Conservation (phyloP, 1,140 invertebrate genomes). For the Mya arenaria region DNA sequence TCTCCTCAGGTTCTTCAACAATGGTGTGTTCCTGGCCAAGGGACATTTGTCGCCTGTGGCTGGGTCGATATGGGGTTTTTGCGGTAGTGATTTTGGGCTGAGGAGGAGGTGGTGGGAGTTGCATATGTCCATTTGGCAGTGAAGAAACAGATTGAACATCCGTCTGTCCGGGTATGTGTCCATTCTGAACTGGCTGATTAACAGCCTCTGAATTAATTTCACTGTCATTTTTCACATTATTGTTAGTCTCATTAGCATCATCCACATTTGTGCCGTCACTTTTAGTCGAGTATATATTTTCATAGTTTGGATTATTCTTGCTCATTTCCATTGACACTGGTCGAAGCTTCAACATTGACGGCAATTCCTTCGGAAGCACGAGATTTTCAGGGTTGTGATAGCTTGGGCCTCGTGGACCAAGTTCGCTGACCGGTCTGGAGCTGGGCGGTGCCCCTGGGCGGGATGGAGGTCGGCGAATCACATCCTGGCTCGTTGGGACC, state of each 20-base stretch:
- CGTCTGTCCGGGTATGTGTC: constrained; percentile 2
- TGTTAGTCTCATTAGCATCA: neutral
- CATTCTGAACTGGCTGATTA: constrained; percentile 24
- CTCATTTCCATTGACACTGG: constrained; percentile 68
- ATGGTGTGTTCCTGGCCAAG: constrained; percentile 58
- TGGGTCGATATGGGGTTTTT: constrained; percentile 29
- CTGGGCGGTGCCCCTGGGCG: constrained; percentile 47
- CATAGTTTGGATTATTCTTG: constrained; percentile 64
- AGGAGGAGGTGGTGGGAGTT: neutral
- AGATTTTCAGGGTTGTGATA: constrained; percentile 64
- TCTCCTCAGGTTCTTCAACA: constrained; percentile 66
- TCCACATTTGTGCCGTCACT: constrained; percentile 20
- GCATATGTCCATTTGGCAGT: constrained; percentile 33
- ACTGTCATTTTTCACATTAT: neutral
- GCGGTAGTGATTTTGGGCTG: neutral
- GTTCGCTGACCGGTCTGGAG: constrained; percentile 33
- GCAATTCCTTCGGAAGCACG: constrained; percentile 59
- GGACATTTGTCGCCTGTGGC: constrained; percentile 63
- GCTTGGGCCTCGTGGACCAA: constrained; percentile 53
- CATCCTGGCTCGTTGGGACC: constrained; percentile 10
- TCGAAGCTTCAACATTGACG: constrained; percentile 53
- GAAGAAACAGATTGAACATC: neutral
- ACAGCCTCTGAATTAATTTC: neutral
- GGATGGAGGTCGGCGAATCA: constrained; percentile 45
- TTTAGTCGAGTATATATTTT: constrained; percentile 36